phyloP scores from a whole-genome alignment of 2,113 vertebrate genomes.

The Cebus imitator region DNA sequence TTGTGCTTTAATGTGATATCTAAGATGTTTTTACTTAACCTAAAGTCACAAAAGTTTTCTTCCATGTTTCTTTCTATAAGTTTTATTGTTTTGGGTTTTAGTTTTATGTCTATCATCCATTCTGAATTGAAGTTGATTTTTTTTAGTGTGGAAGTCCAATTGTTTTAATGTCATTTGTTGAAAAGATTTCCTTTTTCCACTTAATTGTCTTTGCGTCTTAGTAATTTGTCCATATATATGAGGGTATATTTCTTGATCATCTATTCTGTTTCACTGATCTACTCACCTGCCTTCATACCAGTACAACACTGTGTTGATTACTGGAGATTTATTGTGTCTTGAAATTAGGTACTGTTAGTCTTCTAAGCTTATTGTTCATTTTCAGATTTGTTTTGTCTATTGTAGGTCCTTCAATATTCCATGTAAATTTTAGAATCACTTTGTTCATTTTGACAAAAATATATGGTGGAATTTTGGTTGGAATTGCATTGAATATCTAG shows the following conservation, averaged over 20 bases:
- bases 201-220: not conserved
- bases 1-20: not conserved
- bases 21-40: not conserved
- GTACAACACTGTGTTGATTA: not conserved
- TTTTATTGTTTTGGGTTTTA: not conserved
- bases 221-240: not conserved
- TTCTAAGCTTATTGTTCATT: not conserved
- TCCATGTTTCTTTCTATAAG: not conserved
- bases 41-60: not conserved
- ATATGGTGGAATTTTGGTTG: not conserved
- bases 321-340: not conserved
- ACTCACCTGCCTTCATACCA: not conserved
- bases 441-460: not conserved
- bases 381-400: not conserved
- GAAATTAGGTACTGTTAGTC: not conserved
- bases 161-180: not conserved
- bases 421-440: not conserved
- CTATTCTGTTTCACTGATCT: not conserved
- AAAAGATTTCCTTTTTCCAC: not conserved
- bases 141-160: not conserved
- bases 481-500: not conserved
- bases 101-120: not conserved
- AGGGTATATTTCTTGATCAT: not conserved
- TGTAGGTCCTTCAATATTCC: not conserved
- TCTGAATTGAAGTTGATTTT: not conserved